Conservation (phyloP, 2,797 vertebrate species). For the Acanthopagrus latus region DNA sequence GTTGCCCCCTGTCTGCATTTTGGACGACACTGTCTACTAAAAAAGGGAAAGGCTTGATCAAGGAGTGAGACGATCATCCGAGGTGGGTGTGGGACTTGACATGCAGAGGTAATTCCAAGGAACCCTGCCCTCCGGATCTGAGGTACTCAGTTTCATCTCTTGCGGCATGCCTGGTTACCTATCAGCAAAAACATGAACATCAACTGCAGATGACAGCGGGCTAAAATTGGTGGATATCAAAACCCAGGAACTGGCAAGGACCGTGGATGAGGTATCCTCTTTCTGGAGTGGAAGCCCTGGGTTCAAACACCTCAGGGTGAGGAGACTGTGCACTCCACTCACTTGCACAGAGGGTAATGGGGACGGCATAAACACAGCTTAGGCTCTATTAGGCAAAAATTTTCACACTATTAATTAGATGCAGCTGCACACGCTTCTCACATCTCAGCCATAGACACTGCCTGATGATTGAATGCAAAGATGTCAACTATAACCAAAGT, state of each 20-base stretch:
- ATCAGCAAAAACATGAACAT: conserved; percentile 84
- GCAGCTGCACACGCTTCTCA: conserved; percentile 49
- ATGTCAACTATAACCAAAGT: conserved; percentile 5
- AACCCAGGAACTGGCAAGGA: conserved; percentile 72
- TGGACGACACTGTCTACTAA: conserved; percentile 69
- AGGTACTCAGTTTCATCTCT: conserved; percentile 75
- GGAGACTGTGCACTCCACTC: conserved; percentile 40
- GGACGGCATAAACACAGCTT: conserved; percentile 61
- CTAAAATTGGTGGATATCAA: conserved; percentile 86
- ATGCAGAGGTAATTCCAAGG: conserved; percentile 76
- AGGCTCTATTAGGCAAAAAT: conserved; percentile 47
- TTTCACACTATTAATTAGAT: conserved; percentile 73
- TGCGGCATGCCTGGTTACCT: conserved; percentile 66
- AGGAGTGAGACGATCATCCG: conserved; percentile 79
- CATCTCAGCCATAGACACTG: conserved; percentile 26
- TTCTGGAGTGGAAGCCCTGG: conserved; percentile 79
- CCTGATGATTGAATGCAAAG: conserved; percentile 25
- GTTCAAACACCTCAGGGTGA: conserved; percentile 65
- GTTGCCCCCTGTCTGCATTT: conserved; percentile 44
- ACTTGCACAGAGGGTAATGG: conserved; percentile 41
- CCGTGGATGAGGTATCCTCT: conserved; percentile 68
- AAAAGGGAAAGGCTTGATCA: conserved; percentile 82
- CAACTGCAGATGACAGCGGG: conserved; percentile 82
- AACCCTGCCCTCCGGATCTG: conserved; percentile 77
- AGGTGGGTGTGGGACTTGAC: conserved; percentile 50